Conservation (phyloP, 2,113 vertebrate genomes). For the Larimichthys crocea region DNA sequence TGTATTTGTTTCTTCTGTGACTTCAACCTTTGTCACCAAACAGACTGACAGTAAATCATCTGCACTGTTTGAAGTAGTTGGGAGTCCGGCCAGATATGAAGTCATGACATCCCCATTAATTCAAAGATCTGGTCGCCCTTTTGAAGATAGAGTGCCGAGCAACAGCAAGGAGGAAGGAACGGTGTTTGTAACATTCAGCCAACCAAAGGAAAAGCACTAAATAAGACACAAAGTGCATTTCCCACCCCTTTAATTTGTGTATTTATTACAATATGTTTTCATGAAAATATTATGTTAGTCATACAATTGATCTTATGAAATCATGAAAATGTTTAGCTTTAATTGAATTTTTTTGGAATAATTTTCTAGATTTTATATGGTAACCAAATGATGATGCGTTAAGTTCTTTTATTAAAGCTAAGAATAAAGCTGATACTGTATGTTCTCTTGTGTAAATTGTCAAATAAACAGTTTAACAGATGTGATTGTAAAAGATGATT, state of each 20-base stretch:
- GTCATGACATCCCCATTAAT: conserved; percentile 81
- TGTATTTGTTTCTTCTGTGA: conserved; percentile 85
- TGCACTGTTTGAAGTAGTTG: conserved; percentile 77
- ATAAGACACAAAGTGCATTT: background rate
- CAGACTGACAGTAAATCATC: conserved; percentile 83
- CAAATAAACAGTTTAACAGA: conserved; percentile 66
- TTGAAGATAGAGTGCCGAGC: conserved; percentile 72
- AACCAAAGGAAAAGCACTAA: conserved; percentile 80
- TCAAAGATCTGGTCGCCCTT: conserved; percentile 74
- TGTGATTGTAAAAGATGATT: background rate
- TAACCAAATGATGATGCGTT: conserved; percentile 56
- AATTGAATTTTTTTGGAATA: conserved; percentile 23
- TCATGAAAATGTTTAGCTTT: conserved; percentile 55
- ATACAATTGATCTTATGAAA: conserved; percentile 43
- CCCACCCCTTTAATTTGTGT: conserved; percentile 40
- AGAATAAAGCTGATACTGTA: conserved; percentile 51
- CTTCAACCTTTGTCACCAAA: conserved; percentile 89
- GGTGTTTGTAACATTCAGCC: conserved; percentile 86
- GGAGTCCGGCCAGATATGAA: conserved; percentile 79
- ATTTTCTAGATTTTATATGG: conserved; percentile 76
- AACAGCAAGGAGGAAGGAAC: conserved; percentile 79
- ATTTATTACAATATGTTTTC: conserved; percentile 56
- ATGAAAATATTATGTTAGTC: conserved; percentile 53
- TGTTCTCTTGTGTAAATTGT: conserved; percentile 59
- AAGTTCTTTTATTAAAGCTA: conserved; percentile 55